Conservation (phyloP, 2,113 vertebrate species). For the Fulmarus glacialis region DNA sequence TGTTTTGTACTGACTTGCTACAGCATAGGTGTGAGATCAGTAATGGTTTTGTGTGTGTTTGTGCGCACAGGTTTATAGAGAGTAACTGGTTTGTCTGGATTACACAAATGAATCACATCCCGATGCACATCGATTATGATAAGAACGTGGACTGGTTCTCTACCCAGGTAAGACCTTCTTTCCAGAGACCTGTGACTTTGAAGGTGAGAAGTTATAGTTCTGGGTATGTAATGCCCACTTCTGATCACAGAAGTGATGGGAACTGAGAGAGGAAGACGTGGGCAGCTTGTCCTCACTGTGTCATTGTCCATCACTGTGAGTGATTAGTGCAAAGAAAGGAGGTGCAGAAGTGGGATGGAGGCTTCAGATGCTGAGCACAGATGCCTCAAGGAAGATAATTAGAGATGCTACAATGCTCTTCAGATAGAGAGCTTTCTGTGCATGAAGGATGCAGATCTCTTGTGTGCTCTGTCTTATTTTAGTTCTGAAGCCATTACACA, state of each 20-base stretch:
- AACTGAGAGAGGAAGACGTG: not conserved
- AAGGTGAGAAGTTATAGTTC: not conserved
- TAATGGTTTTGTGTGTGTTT: not conserved
- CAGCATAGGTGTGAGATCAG: not conserved
- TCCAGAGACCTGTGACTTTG: not conserved
- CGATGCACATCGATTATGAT: slow-evolving; percentile 80
- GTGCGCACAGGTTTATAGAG: slow-evolving; percentile 70
- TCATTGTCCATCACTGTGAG: too few relatives aligned
- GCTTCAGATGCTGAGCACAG: not conserved
- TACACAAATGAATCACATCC: slow-evolving; percentile 79
- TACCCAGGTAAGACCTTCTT: slow-evolving; percentile 74
- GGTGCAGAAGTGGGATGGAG: not conserved
- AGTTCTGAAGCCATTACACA: not conserved
- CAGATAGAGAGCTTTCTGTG: not conserved
- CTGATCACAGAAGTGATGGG: not conserved
- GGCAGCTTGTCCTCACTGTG: not conserved
- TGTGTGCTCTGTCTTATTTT: not conserved
- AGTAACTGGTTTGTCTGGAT: slow-evolving; percentile 83
- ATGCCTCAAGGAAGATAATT: not conserved
- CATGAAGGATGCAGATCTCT: not conserved
- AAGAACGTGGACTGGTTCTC: slow-evolving; percentile 82
- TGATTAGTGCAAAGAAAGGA: not conserved
- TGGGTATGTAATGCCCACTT: not conserved
- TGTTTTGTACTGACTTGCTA: not conserved
- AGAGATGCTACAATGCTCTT: not conserved